Percentiles rank a stretch among this genome's conserved stretches.
Evolutionary conservation across 2,113 vertebrate genomes (phyloP).

Genomic region (Stigmatopora nigra): DNA sequence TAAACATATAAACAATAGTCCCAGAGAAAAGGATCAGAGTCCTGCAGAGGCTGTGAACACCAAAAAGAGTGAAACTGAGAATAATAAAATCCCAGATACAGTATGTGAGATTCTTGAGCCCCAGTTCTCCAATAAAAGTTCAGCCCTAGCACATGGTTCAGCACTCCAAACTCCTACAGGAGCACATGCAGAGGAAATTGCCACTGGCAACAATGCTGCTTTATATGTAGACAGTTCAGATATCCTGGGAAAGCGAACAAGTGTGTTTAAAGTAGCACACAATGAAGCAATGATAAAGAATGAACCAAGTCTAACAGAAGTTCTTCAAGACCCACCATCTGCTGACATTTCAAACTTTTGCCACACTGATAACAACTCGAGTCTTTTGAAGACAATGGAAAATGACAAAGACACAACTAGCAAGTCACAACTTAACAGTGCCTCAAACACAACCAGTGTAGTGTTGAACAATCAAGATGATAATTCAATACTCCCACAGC

Average conservation of each 20-base stretch:
- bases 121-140: constrained; percentile 36
- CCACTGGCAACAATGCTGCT: constrained; percentile 31
- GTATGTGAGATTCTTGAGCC: constrained; percentile 18
- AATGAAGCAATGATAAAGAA: constrained; percentile 25
- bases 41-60: constrained; percentile 14
- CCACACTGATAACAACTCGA: constrained; percentile 5
- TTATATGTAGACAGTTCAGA: constrained; percentile 30
- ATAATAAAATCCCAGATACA: constrained; percentile 42
- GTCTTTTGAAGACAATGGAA: constrained; percentile 17
- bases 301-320: constrained; percentile 17
- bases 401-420: constrained; percentile 7
- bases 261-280: constrained; percentile 25
- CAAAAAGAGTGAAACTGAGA: constrained; percentile 18
- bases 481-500: not conserved
- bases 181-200: constrained; percentile 32
- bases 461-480: constrained; percentile 12
- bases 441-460: constrained; percentile 5
- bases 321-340: constrained; percentile 15
- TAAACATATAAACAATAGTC: constrained; percentile 19
- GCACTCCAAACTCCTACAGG: constrained; percentile 33
- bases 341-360: constrained; percentile 12
- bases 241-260: constrained; percentile 24
- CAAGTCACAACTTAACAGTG: constrained; percentile 6
- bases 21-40: constrained; percentile 27
- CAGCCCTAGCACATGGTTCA: constrained; percentile 33